Base-by-base conservation (phyloP, 1,140 invertebrate genomes). In the Drosophila virilis region DNA sequence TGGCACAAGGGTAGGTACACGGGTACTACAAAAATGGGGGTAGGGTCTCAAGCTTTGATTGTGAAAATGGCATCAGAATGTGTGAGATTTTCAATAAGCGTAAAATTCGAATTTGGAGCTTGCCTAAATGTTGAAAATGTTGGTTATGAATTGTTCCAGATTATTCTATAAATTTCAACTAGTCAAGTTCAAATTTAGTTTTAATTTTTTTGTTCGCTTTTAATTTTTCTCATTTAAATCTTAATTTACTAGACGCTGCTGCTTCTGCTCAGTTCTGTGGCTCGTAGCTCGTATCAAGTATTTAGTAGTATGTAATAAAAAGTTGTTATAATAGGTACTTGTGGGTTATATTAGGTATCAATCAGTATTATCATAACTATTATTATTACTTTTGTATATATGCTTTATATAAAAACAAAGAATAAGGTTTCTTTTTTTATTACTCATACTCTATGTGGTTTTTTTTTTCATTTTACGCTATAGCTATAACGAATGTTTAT, bases 231-330 rank as follows among this genome's bases (percentile, higher is more conserved):
- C 35, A 3, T 28, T 58, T 58, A 35, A 62, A 66, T 79, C 73
- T 74, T 73, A 54, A 51, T 77, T 71, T 79, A 52, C 78, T 59
- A 51, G 67, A 81, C 59, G 70, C 73, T 77, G 59, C 70, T 73
- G 69, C 59, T 62, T 73, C 81, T 72, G 78, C 81, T 85, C 81
- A 85, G 81, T 85, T 85, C 81, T 85, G 82, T 85, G 81, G 81
- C 81, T 85, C 81, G 64, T 85, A 80, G 77, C 77, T 85, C 77
- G 55, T 85, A 85, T 85, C 62, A 85, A 85, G 70, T 84, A 61
- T 42, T 60, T 58, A 55, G 58, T 68, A 75, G 74, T 84, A 85
- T 74, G 70, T 85, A 80, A 85, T 84, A 84, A 84, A 84, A 85
- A 80, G 82, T 84, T 80, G 17, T 52, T 71, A 77, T 84, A 79